Evolutionary conservation across 23 tunicate genomes (phyloP), one percentile per base, ranked within the genome.

Genomic region (Diplosoma virens): DNA sequence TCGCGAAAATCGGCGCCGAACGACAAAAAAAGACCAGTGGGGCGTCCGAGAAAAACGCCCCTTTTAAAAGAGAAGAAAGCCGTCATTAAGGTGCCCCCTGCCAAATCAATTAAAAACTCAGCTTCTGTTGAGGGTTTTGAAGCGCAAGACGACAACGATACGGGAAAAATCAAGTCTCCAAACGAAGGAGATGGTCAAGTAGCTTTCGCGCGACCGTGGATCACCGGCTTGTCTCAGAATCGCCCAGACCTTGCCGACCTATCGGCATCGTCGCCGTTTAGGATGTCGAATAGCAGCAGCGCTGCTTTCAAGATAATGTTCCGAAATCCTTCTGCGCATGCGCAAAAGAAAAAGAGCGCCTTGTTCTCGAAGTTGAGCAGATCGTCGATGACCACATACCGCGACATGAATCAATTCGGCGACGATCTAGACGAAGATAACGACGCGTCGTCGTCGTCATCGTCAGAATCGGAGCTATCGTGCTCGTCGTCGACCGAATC

Each of bases 141-240:
- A 4, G 63, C 63, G 24, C 21, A 55, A 20, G 69, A 27, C 34
- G 35, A n/a, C n/a, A n/a, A n/a, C n/a, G n/a, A n/a, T n/a, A n/a
- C n/a, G n/a, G n/a, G n/a, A n/a, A n/a, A n/a, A n/a, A n/a, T n/a
- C n/a, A 47, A 77, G 24, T 17, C 65, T 54, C 48, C 64, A 27
- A 36, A 17, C 4, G 65, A 74, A 63, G 34, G 54, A 2, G 75
- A 74, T 16, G 50, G 32, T 30, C 58, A 72, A 35, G 71, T 67
- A 0, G 82, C 89, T 23, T 84, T 84, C 52, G 89, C 89, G 1
- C 50, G 77, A 34, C 82, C 81, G 2, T 84, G 89, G 89, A 54
- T 84, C 9, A 30, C 82, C 1, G 27, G 32, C 0, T 24, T 82
- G 11, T 25, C 67, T 59, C 73, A 14, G 59, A 63, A 33, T 30